phyloP scores from a whole-genome alignment of 2,797 vertebrate genomes.

The Rhyacichthys aspro region DNA sequence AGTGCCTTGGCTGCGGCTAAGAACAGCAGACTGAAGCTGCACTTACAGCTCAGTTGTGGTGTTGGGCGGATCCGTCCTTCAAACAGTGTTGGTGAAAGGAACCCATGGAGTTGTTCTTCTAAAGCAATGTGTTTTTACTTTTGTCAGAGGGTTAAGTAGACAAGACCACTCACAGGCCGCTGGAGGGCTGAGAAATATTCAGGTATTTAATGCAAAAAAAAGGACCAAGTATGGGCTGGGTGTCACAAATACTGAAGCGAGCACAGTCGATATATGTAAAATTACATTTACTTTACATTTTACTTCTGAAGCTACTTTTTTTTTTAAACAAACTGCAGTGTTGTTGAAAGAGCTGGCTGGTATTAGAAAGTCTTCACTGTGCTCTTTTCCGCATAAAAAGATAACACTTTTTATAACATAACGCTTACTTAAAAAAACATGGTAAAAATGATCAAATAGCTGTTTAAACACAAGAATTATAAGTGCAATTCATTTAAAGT shows the following conservation, averaged over 20 bases:
- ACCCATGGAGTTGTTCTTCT: constrained; percentile 74
- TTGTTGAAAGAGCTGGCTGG: no score
- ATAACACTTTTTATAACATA: no score
- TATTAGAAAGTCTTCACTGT: no score
- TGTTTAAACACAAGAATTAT: no score
- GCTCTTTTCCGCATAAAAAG: no score
- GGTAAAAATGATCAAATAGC: no score
- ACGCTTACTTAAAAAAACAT: no score
- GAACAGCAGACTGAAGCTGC: constrained; percentile 69
- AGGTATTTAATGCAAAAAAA: constrained; percentile 45
- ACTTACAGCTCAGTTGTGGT: constrained; percentile 49
- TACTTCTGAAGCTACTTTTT: not conserved
- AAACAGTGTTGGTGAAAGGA: constrained; percentile 91
- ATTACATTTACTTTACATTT: no score
- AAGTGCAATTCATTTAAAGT: no score
- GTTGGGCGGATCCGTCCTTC: constrained; percentile 63
- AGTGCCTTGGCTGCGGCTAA: constrained; percentile 83
- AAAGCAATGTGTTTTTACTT: constrained; percentile 64
- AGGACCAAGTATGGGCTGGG: constrained; percentile 21
- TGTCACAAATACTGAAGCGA: not conserved
- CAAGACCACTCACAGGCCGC: constrained; percentile 48
- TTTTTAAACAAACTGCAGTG: no score
- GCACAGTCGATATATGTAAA: no score
- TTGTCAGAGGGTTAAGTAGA: constrained; percentile 68
- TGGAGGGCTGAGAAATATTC: constrained; percentile 73